Evolutionary conservation across 2,797 vertebrate species (phyloP).

Genomic region (Sebastes vulpes): DNA sequence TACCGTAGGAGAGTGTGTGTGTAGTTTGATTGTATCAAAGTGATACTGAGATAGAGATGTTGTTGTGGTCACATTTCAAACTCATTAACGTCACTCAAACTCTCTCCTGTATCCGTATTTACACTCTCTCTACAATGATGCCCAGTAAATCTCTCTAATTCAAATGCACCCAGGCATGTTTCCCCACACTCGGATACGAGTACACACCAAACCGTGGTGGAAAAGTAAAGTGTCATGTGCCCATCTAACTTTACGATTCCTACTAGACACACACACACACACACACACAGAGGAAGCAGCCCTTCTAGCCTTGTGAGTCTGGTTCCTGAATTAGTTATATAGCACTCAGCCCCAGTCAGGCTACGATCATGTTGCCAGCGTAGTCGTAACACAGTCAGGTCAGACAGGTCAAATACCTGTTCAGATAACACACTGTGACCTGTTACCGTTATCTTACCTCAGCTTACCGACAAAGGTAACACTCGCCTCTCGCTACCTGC

Average conservation of each 20-base stretch:
- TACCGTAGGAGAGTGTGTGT: not conserved
- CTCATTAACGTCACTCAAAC: constrained; percentile 39
- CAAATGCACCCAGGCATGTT: not conserved
- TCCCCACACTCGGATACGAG: not conserved
- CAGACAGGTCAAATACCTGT: constrained; percentile 80
- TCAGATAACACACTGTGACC: constrained; percentile 68
- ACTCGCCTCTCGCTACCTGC: constrained; percentile 7
- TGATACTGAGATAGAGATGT: constrained; percentile 36
- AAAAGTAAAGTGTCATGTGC: constrained; percentile 16
- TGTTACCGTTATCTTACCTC: constrained; percentile 60
- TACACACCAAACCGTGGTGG: not conserved
- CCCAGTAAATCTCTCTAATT: not conserved
- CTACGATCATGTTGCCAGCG: constrained; percentile 73
- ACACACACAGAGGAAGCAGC: constrained; percentile 32
- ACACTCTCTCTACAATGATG: not conserved
- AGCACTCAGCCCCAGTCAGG: constrained; percentile 24
- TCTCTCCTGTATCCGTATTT: constrained; percentile 13
- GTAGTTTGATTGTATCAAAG: constrained; percentile 30
- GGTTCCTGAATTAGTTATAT: constrained; percentile 79
- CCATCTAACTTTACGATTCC: constrained; percentile 3
- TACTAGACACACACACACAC: not conserved
- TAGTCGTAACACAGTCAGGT: constrained; percentile 64
- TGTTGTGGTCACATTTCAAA: constrained; percentile 37
- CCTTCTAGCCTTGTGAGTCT: constrained; percentile 55
- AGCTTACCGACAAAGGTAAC: constrained; percentile 36